These are phyloP conservation scores for Aspidapion aeneum DNA, from an alignment of 2,888 invertebrate species.

Conservation along the genomic window DNA sequence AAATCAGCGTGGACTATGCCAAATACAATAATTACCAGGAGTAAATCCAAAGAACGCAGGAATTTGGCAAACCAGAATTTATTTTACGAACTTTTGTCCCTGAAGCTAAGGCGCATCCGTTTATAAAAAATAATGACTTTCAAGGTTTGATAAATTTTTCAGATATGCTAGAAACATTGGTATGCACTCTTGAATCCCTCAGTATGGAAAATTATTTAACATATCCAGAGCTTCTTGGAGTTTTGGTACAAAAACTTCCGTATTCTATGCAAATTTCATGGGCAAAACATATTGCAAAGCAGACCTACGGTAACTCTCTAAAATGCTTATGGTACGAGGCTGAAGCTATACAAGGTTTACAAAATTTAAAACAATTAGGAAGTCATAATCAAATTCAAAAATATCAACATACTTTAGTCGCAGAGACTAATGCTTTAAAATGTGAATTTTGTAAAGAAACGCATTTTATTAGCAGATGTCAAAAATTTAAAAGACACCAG, in stretches of 20 bases:
- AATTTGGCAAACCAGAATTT: not conserved
- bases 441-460: not conserved
- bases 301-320: not conserved
- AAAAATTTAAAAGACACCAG: not conserved
- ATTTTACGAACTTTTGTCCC: not conserved
- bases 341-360: not conserved
- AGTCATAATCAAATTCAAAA: not conserved
- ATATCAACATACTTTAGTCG: not conserved
- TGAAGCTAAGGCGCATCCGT: not conserved
- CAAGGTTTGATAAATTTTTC: not conserved
- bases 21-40: no score
- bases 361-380: not conserved
- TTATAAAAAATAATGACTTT: not conserved
- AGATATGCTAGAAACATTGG: not conserved
- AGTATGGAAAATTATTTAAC: not conserved
- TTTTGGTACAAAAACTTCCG: no score
- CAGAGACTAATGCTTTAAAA: not conserved
- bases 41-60: no score
- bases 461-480: not conserved
- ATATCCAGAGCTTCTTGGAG: no score
- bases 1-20: no score
- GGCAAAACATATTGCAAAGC: not conserved
- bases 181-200: not conserved
- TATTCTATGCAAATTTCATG: conserved; percentile 1
- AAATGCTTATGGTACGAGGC: not conserved